Evolutionary conservation across 1,140 invertebrate genomes (phyloP).

Genomic region (Bathynomus jamesi): DNA sequence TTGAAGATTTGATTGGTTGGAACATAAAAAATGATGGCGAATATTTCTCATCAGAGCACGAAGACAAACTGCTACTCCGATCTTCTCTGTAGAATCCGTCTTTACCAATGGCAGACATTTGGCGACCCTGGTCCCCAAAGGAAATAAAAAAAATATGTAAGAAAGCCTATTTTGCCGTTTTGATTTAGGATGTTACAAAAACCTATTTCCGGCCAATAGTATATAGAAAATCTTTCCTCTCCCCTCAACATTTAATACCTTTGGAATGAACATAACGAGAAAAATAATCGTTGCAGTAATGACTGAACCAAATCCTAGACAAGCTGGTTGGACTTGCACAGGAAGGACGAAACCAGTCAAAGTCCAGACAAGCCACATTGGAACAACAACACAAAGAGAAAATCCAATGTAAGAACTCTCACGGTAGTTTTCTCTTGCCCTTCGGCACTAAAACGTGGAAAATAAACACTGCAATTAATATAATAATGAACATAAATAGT

Average conservation of each 20-base stretch:
- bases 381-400: slow-evolving; percentile 69
- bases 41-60: slow-evolving; percentile 60
- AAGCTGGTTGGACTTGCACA: slow-evolving; percentile 39
- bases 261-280: slow-evolving; percentile 87
- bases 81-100: slow-evolving; percentile 56
- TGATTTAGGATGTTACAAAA: neutral
- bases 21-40: slow-evolving; percentile 86
- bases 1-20: slow-evolving; percentile 53
- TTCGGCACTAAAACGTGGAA: slow-evolving; percentile 46
- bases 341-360: slow-evolving; percentile 59
- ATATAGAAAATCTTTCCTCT: too few relatives aligned
- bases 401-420: slow-evolving; percentile 83
- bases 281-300: slow-evolving; percentile 74
- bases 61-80: slow-evolving; percentile 59
- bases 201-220: too few relatives aligned
- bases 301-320: slow-evolving; percentile 61
- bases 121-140: slow-evolving; percentile 66
- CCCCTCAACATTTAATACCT: too few relatives aligned
- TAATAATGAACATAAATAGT: too few relatives aligned
- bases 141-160: neutral
- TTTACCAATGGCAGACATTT: slow-evolving; percentile 77
- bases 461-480: too few relatives aligned
- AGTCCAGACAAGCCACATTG: slow-evolving; percentile 79
- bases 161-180: too few relatives aligned
- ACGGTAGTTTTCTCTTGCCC: slow-evolving; percentile 85